Evolutionary conservation across 2,113 vertebrate genomes (phyloP).

Genomic region (Amazona vittata): DNA sequence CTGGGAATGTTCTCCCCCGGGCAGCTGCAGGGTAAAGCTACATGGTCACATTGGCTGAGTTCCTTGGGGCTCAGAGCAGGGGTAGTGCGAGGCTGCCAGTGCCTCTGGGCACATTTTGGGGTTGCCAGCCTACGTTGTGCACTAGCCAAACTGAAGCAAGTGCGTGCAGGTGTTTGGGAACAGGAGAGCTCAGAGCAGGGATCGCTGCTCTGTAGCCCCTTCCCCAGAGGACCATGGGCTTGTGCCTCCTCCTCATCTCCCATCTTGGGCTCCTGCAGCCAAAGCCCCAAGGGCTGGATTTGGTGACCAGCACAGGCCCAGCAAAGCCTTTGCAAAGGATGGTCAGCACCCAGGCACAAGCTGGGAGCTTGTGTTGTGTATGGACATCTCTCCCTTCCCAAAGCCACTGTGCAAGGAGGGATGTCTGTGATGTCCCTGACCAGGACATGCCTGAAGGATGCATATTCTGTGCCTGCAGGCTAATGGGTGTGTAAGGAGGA

Average conservation of each 20-base stretch:
- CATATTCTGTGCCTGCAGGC: not conserved
- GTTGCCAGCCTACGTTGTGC: not conserved
- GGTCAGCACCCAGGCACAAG: not conserved
- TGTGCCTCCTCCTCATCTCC: not conserved
- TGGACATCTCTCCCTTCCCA: not conserved
- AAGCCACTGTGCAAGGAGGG: not conserved
- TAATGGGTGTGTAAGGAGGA: not conserved
- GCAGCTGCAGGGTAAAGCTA: not conserved
- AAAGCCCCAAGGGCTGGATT: not conserved
- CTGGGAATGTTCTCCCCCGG: accelerated
- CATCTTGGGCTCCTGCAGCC: not conserved
- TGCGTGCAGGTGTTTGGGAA: not conserved
- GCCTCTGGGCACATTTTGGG: not conserved
- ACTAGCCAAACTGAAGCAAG: not conserved
- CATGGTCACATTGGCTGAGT: accelerated
- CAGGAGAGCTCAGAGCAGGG: not conserved
- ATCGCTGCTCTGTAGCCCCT: not conserved
- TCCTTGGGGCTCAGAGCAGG: not conserved
- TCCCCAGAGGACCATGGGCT: not conserved
- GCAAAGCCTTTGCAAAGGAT: not conserved
- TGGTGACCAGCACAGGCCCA: not conserved
- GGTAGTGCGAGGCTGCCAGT: not conserved
- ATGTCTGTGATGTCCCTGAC: not conserved
- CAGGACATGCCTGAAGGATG: not conserved
- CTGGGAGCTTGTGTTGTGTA: not conserved